Evolutionary conservation across 1,140 invertebrate species (phyloP).

Genomic region (Ditylenchus dipsaci): DNA sequence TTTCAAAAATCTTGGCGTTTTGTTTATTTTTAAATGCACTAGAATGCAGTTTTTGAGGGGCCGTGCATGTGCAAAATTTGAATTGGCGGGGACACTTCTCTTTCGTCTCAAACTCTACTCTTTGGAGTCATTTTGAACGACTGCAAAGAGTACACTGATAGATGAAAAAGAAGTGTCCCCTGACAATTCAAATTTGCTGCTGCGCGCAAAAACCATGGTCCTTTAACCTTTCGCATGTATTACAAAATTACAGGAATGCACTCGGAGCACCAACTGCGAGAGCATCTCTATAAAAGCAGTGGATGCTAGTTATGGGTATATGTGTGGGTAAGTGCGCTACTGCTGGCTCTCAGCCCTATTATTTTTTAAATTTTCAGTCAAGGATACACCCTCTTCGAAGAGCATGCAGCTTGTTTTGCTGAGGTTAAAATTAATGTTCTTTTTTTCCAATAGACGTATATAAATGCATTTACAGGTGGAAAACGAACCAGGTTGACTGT

Average conservation of each 20-base stretch:
- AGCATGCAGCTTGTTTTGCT: constrained; percentile 35
- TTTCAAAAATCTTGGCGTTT: too few species aligned
- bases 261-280: constrained; percentile 17
- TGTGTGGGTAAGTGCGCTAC: neutral
- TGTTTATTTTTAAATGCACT: too few species aligned
- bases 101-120: too few species aligned
- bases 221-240: too few species aligned
- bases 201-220: too few species aligned
- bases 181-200: too few species aligned
- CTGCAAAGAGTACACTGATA: too few species aligned
- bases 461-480: neutral
- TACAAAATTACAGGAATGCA: constrained; percentile 26
- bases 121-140: too few species aligned
- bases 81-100: too few species aligned
- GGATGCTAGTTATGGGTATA: constrained; percentile 27
- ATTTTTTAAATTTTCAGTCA: constrained; percentile 13
- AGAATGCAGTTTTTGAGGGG: too few species aligned
- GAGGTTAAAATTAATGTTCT: constrained; percentile 10
- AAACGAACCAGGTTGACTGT: neutral
- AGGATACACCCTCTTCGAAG: constrained; percentile 26
- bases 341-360: neutral
- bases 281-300: constrained; percentile 35
- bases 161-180: too few species aligned
- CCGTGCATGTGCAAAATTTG: too few species aligned
- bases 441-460: neutral